Conservation (phyloP, 2,797 vertebrate genomes). For the Dendrocincla fuliginosa region DNA sequence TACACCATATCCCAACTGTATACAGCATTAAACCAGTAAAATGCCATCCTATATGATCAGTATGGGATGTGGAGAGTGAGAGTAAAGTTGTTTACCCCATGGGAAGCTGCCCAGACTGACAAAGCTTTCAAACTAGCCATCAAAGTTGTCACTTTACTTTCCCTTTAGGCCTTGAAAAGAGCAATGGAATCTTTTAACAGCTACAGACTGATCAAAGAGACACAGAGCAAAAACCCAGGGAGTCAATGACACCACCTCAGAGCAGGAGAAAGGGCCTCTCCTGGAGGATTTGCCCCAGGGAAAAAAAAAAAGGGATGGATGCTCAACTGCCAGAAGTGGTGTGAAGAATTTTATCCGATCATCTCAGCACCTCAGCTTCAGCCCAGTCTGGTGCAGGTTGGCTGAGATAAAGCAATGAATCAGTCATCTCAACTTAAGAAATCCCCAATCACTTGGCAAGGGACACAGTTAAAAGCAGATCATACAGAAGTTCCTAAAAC, state of each 20-base stretch:
- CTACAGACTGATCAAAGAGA: neutral
- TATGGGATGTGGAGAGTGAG: neutral
- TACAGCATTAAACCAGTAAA: neutral
- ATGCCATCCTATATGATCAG: neutral
- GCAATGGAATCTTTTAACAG: neutral
- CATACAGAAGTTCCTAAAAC: neutral
- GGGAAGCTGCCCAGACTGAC: neutral
- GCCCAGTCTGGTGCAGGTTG: neutral
- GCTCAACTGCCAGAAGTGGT: neutral
- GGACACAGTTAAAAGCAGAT: neutral
- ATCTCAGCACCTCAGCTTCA: constrained; percentile 4
- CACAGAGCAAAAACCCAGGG: neutral
- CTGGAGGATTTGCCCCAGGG: neutral
- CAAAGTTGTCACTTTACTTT: neutral
- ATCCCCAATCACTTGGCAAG: neutral
- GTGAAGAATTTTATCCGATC: constrained; percentile 51
- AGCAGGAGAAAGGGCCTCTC: neutral
- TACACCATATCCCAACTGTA: neutral
- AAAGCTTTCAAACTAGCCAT: neutral
- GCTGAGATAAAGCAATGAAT: neutral
- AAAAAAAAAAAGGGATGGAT: neutral
- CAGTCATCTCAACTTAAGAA: constrained; percentile 32
- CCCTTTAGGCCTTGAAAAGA: constrained; percentile 29
- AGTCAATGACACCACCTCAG: neutral
- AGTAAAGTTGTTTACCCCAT: neutral